phyloP scores from a whole-genome alignment of 2,113 vertebrate species.

The Phylloscopus whistleri region DNA sequence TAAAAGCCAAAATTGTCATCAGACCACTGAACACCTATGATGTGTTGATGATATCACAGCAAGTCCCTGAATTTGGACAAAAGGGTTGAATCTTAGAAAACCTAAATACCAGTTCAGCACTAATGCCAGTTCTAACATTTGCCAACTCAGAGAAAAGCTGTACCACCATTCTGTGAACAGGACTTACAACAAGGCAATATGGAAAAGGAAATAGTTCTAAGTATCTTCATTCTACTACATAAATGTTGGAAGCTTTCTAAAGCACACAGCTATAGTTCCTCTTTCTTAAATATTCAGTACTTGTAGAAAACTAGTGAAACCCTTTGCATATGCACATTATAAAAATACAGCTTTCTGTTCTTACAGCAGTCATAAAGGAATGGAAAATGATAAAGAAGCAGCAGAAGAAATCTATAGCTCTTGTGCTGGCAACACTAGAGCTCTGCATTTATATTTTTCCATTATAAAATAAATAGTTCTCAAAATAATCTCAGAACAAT shows the following conservation, averaged over 20 bases:
- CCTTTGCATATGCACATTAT: background rate
- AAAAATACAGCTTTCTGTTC: background rate
- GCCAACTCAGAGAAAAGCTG: background rate
- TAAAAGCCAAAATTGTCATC: background rate
- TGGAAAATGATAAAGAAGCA: background rate
- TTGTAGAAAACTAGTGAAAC: background rate
- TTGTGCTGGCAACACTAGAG: background rate
- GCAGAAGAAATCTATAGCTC: background rate
- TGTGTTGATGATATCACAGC: background rate
- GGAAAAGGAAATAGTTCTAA: background rate
- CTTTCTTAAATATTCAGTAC: background rate
- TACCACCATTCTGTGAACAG: background rate
- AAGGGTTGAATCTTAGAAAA: background rate
- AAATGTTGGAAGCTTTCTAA: background rate
- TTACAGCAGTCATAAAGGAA: background rate
- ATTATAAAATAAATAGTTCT: slow-evolving; percentile 21
- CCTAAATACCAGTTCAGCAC: background rate
- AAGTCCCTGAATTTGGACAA: background rate
- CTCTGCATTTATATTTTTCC: slow-evolving; percentile 1
- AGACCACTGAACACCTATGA: background rate
- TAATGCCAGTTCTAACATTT: background rate
- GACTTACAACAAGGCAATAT: background rate
- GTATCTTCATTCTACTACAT: background rate
- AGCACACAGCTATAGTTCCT: background rate
- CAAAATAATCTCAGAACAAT: background rate